A percentile compares a stretch with the other conserved stretches of the same genome.
phyloP scores from a whole-genome alignment of 2,113 vertebrate genomes.

The Lepisosteus osseus region DNA sequence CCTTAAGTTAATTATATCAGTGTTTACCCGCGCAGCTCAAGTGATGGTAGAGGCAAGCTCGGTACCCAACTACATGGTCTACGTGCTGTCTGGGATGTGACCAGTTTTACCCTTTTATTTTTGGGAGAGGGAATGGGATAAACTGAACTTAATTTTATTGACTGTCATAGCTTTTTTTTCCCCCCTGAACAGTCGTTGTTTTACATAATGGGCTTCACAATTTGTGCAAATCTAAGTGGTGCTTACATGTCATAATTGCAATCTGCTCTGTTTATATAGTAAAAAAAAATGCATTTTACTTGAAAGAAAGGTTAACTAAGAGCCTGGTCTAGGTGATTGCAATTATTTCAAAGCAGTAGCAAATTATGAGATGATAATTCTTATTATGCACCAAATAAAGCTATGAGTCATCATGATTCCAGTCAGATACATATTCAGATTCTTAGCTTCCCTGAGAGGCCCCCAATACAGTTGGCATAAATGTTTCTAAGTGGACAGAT shows the following conservation, averaged over 20 bases:
- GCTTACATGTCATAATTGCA: constrained; percentile 54
- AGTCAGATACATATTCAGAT: neutral
- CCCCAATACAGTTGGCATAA: neutral
- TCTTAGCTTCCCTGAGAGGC: too few species aligned
- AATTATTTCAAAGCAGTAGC: constrained; percentile 67
- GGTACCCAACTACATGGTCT: too few species aligned
- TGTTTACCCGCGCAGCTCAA: too few species aligned
- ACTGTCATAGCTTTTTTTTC: constrained; percentile 19
- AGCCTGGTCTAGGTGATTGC: constrained; percentile 53
- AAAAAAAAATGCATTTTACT: constrained; percentile 57
- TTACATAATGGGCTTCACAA: neutral
- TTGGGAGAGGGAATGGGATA: too few species aligned
- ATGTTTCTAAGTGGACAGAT: neutral
- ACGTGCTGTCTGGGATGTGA: too few species aligned
- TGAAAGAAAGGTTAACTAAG: constrained; percentile 54
- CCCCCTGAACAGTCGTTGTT: constrained; percentile 17
- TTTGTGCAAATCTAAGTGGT: neutral
- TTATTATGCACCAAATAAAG: constrained; percentile 39
- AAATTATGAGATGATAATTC: constrained; percentile 66
- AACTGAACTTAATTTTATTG: neutral
- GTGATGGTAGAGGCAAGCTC: too few species aligned
- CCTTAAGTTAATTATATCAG: too few species aligned
- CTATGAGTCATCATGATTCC: neutral
- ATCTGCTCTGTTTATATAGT: constrained; percentile 59
- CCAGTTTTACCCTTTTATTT: too few species aligned